Base-by-base conservation (phyloP, 2,888 invertebrate species). In the Notodonta ziczac region DNA sequence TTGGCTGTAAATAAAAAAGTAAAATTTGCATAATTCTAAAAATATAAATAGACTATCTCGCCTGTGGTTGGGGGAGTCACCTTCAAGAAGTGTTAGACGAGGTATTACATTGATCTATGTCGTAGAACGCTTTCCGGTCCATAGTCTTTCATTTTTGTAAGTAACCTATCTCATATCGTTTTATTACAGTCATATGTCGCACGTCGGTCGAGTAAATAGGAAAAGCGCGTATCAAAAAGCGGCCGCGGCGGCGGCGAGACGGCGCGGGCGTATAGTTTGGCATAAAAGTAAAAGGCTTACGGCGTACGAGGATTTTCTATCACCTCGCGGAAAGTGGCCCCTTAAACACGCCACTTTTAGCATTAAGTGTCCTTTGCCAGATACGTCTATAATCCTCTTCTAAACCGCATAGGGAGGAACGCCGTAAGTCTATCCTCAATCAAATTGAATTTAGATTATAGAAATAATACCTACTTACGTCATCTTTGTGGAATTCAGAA, bases 121-220 rank as follows among this genome's bases (percentile, higher is more conserved):
- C 24, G 24, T 24, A 24, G 24, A 24, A 14, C 14, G 5, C 5
- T 50, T n/a, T 5, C 46, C n/a, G 7, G n/a, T 46, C 46, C 42
- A 0, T 13, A 0, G n/a, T 13, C 13, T n/a, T 46, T 46, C 57
- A 64, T 72, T 65, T 65, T 67, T 65, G 62, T 60, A 66, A 65
- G 62, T 66, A 44, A 61, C 24, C 2, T 24, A 24, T 63, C 55
- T 54, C 62, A 68, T 61, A 56, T 68, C 24, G 57, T 56, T 61
- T 59, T 53, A 60, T 58, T 58, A 64, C 10, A 62, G 52, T 66
- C 66, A 66, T 60, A 55, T 62, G 59, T 52, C 14, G 13, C 46
- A 42, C 13, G 7, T 42, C 24, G 14, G 42, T 4, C 16, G 57
- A 51, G 42, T 62, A 63, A 64, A 64, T 58, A 63, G 50, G 16